Evolutionary conservation across 2,888 invertebrate species (phyloP), one percentile per base, ranked within the genome.

Genomic region (Ochropleura leucogaster): DNA sequence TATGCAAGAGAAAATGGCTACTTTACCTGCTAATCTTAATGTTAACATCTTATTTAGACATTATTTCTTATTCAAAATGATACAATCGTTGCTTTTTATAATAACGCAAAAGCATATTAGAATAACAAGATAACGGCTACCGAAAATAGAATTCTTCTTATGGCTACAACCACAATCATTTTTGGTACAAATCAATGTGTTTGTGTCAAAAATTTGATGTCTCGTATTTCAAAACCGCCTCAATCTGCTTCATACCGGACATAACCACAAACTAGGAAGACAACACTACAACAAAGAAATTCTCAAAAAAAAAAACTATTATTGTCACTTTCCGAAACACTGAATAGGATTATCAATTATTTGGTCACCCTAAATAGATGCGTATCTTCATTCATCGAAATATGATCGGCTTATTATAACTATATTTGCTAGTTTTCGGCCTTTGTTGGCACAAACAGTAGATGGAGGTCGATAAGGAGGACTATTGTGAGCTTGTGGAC

Each of bases 351-450:
- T 93, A 93, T 89, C 92, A 92, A 93, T 94, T 93, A 94, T 94
- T 94, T 92, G 93, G 93, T 92, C 93, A 92, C 95, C 94, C 93
- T 88, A 90, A 74, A 86, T 82, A 89, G 94, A 94, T 94, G 66
- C 87, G 72, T 86, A 94, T 95, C 94, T 87, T 70, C 78, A 86
- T 90, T 88, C 85, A 88, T 85, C 77, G 95, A 94, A 95, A 96
- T 92, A 93, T 92, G 95, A 96, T 95, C 92, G 87, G 89, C 93
- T 95, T 94, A 94, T 96, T 96, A 95, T 95, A 95, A 94, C 95
- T 95, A 95, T 96, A 96, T 95, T 95, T 92, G 93, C 92, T 93
- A 93, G 92, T 93, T 94, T 90, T 92, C 89, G 89, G 89, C 86
- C 85, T 90, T 93, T 93, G 93, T 93, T 87, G 88, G 80, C 74